Evolutionary conservation across 2,888 invertebrate species (phyloP).

Genomic region (Thelaira solivaga): DNA sequence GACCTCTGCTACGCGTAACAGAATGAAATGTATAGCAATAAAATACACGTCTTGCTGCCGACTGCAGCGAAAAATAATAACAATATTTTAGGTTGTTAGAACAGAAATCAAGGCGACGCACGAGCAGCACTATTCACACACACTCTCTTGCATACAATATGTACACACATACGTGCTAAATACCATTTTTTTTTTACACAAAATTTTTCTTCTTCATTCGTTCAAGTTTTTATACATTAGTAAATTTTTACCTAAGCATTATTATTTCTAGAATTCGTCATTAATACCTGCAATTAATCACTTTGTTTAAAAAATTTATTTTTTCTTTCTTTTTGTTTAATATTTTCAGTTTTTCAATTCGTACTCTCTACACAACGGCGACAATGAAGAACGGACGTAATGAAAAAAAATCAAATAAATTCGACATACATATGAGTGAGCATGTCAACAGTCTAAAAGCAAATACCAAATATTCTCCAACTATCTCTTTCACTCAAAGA

Average conservation of each 20-base stretch:
- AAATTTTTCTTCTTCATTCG: too few relatives aligned
- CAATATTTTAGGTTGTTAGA: constrained; percentile 9
- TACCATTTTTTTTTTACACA: background rate
- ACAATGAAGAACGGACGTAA: constrained; percentile 62
- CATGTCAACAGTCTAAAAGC: constrained; percentile 28
- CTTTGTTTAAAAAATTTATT: too few relatives aligned
- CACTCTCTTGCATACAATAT: constrained; percentile 11
- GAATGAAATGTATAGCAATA: constrained; percentile 14
- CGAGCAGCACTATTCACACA: background rate
- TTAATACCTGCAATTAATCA: too few relatives aligned
- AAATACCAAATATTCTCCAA: background rate
- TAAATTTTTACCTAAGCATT: too few relatives aligned
- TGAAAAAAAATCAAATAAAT: constrained; percentile 23
- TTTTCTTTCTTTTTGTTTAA: background rate
- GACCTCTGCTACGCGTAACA: background rate
- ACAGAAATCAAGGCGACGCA: constrained; percentile 47
- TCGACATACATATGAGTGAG: constrained; percentile 54
- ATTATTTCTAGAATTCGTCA: too few relatives aligned
- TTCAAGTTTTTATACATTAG: too few relatives aligned
- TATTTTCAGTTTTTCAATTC: constrained; percentile 24
- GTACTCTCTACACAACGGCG: constrained; percentile 44
- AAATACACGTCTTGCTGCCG: background rate
- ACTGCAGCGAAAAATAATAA: constrained; percentile 24
- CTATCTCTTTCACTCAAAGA: constrained; percentile 46
- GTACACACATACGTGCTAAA: constrained; percentile 5